Evolutionary conservation across 2,113 vertebrate species (phyloP).

Genomic region (Rousettus leschenaultii): DNA sequence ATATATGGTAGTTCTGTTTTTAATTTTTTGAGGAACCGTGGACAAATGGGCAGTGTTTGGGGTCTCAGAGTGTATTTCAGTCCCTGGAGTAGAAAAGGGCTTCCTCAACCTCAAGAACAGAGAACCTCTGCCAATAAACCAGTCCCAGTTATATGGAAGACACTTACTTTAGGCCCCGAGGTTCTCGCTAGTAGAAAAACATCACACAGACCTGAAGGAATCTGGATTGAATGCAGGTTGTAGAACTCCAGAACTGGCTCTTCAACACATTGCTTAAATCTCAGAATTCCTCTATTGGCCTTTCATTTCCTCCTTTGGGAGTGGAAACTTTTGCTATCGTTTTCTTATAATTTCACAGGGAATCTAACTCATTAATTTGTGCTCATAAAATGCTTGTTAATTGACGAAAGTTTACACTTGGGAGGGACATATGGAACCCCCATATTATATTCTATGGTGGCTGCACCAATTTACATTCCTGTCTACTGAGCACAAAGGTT

Average conservation of each 20-base stretch:
- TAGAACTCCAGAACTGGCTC: not conserved
- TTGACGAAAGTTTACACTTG: too few species aligned
- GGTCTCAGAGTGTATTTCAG: not conserved
- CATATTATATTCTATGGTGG: not conserved
- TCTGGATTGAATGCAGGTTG: not conserved
- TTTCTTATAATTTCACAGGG: not conserved
- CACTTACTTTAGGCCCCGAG: not conserved
- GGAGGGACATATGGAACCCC: not conserved
- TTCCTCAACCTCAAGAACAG: not conserved
- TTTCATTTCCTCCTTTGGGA: not conserved
- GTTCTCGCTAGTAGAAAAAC: not conserved
- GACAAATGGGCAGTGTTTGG: not conserved
- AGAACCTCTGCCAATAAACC: not conserved
- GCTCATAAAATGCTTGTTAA: too few species aligned
- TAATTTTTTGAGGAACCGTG: not conserved
- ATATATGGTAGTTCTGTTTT: not conserved
- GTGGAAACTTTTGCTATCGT: not conserved
- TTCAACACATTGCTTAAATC: not conserved
- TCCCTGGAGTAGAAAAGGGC: not conserved
- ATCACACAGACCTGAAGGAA: not conserved
- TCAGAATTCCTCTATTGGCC: not conserved
- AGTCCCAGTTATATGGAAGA: not conserved
- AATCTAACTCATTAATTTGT: not conserved
- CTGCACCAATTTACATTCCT: not conserved
- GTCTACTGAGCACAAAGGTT: not conserved